phyloP scores from a whole-genome alignment of 1,140 invertebrate species.

The Drosophila oshimai region DNA sequence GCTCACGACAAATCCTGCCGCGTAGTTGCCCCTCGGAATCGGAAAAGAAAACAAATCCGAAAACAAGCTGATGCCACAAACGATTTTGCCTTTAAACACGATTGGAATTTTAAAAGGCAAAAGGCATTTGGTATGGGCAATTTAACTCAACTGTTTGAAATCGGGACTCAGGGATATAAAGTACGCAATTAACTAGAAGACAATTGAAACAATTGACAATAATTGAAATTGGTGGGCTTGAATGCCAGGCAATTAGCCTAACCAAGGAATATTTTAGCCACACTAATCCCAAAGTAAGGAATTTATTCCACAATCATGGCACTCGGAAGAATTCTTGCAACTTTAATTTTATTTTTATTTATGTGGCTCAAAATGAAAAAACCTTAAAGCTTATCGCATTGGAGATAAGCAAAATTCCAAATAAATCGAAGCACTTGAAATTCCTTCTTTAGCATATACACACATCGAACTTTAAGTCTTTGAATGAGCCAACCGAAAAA shows the following conservation, averaged over 20 bases:
- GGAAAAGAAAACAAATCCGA: conserved; percentile 3
- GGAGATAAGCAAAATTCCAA: background rate
- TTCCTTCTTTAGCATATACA: background rate
- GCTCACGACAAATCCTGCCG: background rate
- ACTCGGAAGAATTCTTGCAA: too few relatives aligned
- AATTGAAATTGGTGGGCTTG: background rate
- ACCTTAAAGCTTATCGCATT: too few relatives aligned
- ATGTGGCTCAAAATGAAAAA: too few relatives aligned
- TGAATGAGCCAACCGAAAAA: background rate
- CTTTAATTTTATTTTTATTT: too few relatives aligned
- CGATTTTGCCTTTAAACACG: conserved; percentile 5
- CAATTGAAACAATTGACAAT: conserved; percentile 1
- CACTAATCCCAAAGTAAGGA: background rate
- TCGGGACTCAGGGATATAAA: background rate
- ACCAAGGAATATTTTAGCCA: background rate
- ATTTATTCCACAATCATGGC: background rate
- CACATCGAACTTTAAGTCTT: background rate
- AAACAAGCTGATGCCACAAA: conserved; percentile 13
- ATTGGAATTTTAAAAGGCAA: conserved; percentile 19
- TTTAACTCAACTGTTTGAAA: background rate
- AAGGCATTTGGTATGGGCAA: conserved; percentile 3
- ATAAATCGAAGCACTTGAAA: background rate
- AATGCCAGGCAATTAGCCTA: background rate
- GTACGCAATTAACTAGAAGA: conserved; percentile 10
- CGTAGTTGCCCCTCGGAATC: too few relatives aligned